phyloP scores from a whole-genome alignment of 2,797 vertebrate genomes.

The Meriones psammophilus region DNA sequence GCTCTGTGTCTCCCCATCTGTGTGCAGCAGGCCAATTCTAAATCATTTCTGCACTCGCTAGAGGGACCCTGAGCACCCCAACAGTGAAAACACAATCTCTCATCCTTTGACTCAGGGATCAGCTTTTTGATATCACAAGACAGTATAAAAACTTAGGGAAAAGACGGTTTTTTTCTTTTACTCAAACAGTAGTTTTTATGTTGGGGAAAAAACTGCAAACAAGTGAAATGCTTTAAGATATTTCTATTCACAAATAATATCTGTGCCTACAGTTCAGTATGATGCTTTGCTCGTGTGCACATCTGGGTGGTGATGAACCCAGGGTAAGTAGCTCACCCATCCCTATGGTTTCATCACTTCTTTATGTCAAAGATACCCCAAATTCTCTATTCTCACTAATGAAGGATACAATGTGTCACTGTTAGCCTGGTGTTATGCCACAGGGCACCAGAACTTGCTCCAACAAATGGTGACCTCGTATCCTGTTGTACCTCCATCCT shows the following conservation, averaged over 20 bases:
- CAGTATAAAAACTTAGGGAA: background rate
- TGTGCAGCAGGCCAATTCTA: background rate
- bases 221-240: background rate
- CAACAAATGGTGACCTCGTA: background rate
- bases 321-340: background rate
- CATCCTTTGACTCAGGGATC: background rate
- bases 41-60: background rate
- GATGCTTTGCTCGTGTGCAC: background rate
- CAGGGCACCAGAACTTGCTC: background rate
- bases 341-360: background rate
- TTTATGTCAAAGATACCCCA: background rate
- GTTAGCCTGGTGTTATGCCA: background rate
- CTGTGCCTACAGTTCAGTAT: background rate
- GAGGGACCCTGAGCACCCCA: background rate
- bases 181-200: background rate
- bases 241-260: background rate
- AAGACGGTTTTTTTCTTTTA: too few species aligned
- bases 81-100: background rate
- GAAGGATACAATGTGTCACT: background rate
- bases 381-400: background rate
- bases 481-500: background rate
- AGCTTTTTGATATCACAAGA: background rate
- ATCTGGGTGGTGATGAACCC: background rate
- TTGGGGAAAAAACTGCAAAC: background rate
- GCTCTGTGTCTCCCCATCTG: background rate